Percentiles rank a stretch among this genome's conserved stretches.
phyloP scores from a whole-genome alignment of 2,113 vertebrate species.

The Gallinago jamesoni region DNA sequence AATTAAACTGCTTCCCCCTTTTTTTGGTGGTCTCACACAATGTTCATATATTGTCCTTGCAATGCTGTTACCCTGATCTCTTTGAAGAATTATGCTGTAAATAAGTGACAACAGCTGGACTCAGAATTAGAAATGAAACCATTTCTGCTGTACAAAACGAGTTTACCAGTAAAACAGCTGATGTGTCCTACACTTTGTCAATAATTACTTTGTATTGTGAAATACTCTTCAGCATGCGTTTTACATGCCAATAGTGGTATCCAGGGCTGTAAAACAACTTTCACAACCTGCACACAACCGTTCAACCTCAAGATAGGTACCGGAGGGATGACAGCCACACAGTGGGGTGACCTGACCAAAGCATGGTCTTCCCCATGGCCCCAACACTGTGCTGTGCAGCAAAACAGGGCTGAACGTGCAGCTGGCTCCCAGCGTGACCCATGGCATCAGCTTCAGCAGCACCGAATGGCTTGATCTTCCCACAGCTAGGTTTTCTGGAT shows the following conservation, averaged over 20 bases:
- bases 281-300: neutral
- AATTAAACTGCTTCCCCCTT: neutral
- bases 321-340: neutral
- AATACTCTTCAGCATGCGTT: neutral
- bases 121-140: neutral
- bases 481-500: neutral
- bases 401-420: neutral
- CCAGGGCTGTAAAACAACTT: neutral
- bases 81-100: neutral
- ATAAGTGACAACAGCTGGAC: neutral
- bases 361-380: fast-evolving
- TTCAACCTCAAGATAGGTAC: neutral
- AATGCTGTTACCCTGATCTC: neutral
- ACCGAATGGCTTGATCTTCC: neutral
- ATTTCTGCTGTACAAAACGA: neutral
- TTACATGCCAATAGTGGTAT: neutral
- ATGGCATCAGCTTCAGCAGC: neutral
- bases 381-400: fast-evolving
- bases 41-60: neutral
- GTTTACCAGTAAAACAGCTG: neutral
- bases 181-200: neutral
- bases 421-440: fast-evolving
- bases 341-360: fast-evolving
- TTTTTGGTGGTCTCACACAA: neutral
- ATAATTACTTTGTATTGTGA: neutral